phyloP scores from a whole-genome alignment of 1,140 invertebrate genomes.

The Pteromalus puparum region DNA sequence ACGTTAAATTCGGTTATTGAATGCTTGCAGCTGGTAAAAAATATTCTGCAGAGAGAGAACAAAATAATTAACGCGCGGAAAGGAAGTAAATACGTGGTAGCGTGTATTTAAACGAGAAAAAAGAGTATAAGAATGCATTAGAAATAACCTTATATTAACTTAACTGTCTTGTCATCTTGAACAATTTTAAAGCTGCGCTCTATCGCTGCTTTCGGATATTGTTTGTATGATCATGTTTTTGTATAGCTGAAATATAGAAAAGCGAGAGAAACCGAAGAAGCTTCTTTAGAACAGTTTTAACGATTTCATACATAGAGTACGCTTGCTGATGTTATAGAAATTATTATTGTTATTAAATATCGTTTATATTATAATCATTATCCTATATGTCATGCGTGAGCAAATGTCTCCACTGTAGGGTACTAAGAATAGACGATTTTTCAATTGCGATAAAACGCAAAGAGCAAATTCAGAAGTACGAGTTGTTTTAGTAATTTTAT shows the following conservation, averaged over 20 bases:
- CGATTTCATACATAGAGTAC: neutral
- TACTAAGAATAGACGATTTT: neutral
- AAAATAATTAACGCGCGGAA: neutral
- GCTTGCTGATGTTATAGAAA: neutral
- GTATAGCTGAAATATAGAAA: constrained; percentile 21
- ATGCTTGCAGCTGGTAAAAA: neutral
- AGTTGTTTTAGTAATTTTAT: neutral
- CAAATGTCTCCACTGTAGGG: too few relatives aligned
- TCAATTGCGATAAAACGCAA: neutral
- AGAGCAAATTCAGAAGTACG: neutral
- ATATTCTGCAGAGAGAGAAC: neutral
- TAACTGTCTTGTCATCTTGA: neutral
- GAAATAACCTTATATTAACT: neutral
- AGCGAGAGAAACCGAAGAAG: neutral
- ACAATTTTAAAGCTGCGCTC: neutral
- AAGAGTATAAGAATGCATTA: neutral
- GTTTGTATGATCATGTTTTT: constrained; percentile 42
- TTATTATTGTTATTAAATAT: neutral
- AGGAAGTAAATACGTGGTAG: neutral
- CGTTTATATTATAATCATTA: neutral
- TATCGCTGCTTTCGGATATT: constrained; percentile 13
- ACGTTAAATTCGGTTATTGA: neutral
- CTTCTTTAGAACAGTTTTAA: neutral
- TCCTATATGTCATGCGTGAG: neutral
- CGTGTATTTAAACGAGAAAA: neutral